Base-by-base conservation (phyloP, 2,113 vertebrate genomes). In the Albula glossodonta region DNA sequence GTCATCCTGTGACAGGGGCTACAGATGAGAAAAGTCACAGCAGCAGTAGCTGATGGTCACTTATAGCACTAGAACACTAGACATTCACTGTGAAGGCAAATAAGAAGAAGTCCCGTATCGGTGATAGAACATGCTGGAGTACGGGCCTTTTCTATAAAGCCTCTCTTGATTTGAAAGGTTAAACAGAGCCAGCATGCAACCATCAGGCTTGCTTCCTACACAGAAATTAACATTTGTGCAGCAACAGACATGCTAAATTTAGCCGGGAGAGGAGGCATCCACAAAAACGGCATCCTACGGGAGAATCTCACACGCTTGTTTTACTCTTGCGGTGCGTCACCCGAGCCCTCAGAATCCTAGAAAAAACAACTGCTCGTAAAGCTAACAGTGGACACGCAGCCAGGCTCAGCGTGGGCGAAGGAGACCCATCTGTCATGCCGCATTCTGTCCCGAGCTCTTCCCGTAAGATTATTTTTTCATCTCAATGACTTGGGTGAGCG, bases 201-300 rank as follows among this genome's bases (percentile, higher is more conserved):
- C 13, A 84, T 12, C 8, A 48, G 13, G 10, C 6, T 31, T 49
- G n/a, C 53, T 83, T 86, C 70, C 78, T 50, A 84, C 85, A 66
- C 15, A 53, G 82, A 89, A 17, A 87, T 84, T 90, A 57, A 80
- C 85, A 85, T 84, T 50, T 51, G 66, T 70, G 87, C 88, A 88
- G 88, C 89, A 92, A 93, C 90, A 90, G 81, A 89, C 82, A 0
- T 79, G 89, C 91, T 94, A 94, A 93, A 94, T 92, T 93, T 93
- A 94, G 89, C 79, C 86, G 41, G 52, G 7, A 15, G 86, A 66
- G 85, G 77, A 89, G 89, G 89, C 78, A 87, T 87, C 86, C 87
- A 89, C 89, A 89, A 88, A 90, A 89, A 70, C 0, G 0, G 52
- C 63, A 52, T 84, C 66, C 56, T 52, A 31, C 22, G 6, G 48